Base-by-base conservation (phyloP, 2,888 invertebrate species). In the Chloroclysta siterata region DNA sequence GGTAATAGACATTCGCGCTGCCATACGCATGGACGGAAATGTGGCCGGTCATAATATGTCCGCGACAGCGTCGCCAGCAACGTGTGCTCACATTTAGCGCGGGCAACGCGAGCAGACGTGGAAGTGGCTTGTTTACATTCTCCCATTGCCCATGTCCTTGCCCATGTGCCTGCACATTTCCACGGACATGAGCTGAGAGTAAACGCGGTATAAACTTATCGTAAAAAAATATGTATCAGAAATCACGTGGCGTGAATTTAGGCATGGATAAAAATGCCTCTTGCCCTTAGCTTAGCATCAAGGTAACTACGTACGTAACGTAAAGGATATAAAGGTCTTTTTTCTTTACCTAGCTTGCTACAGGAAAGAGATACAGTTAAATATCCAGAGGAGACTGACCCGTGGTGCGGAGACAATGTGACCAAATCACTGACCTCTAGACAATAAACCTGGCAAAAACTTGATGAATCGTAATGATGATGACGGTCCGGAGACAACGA, bases 401-500 rank as follows among this genome's bases (percentile, higher is more conserved):
- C 17, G 33, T n/a, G 54, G 62, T 10, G 33, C 4, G 57, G 63
- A 68, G 56, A 65, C 67, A 71, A 63, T 69, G 70, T 58, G 69
- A 72, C 71, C 63, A 71, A 70, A 70, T 58, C 71, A 68, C 68
- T 69, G 72, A 71, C 69, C 67, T 58, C 72, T 55, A 62, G 59
- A 73, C 76, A 79, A 78, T 79, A 75, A 72, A 72, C 71, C 60
- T 58, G 4, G 71, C 75, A 81, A 79, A 78, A 79, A 72, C 50
- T 54, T 62, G 60, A 60, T 65, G 44, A 70, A 72, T 17, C 10
- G 17, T 72, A 70, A 73, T 74, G 66, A 65, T 74, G 69, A 69
- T 71, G 65, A 39, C 54, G 41, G 53, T 39, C 53, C 53, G 53
- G 56, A 63, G 71, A 73, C 74, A 70, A 72, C 61, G 70, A 72